phyloP scores from a whole-genome alignment of 2,113 vertebrate genomes.

The Sceloporus undulatus region DNA sequence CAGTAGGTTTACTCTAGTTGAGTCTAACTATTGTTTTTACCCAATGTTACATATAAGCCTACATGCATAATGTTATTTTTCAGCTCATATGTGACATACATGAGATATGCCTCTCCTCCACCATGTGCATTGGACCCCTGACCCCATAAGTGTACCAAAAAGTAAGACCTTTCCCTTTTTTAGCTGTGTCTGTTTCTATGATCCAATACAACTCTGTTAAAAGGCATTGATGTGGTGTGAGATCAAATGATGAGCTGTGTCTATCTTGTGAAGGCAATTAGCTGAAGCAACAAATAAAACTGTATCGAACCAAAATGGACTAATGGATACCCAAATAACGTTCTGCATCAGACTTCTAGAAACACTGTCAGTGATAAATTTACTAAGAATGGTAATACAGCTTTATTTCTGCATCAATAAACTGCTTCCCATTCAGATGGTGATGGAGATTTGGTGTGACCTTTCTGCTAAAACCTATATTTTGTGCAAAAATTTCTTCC shows the following conservation, averaged over 20 bases:
- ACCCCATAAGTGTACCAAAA: neutral
- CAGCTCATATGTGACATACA: too few species aligned
- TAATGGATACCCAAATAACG: slow-evolving; percentile 2
- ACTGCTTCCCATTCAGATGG: neutral
- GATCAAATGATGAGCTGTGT: slow-evolving; percentile 1
- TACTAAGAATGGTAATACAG: neutral
- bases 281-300: neutral
- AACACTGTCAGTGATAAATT: neutral
- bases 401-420: neutral
- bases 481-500: neutral
- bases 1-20: too few species aligned
- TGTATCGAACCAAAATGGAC: neutral
- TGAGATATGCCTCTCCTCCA: neutral
- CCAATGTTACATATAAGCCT: too few species aligned
- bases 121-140: neutral
- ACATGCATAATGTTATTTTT: too few species aligned
- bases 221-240: neutral
- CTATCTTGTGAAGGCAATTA: slow-evolving; percentile 23
- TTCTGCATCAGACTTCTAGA: neutral
- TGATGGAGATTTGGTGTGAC: neutral
- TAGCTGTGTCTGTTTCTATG: neutral
- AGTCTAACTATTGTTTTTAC: too few species aligned
- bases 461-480: neutral
- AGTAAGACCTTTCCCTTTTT: neutral
- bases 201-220: neutral